Conservation (phyloP, 2,797 vertebrate genomes). For the Hydrolagus colliei region DNA sequence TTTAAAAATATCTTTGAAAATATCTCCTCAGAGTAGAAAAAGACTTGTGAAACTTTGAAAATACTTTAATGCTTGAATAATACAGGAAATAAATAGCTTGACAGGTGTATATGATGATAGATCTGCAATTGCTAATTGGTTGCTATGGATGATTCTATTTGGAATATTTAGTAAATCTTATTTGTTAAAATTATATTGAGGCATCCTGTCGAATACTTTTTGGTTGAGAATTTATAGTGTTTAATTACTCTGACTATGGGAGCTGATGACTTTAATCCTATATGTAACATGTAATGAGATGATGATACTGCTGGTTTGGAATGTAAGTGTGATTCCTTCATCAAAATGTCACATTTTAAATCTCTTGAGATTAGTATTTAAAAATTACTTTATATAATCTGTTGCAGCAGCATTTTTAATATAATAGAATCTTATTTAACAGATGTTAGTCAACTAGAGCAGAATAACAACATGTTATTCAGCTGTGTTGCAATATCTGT, state of each 20-base stretch:
- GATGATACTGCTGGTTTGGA: background rate
- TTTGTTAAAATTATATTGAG: background rate
- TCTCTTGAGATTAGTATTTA: background rate
- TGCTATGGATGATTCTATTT: background rate
- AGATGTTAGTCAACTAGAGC: slow-evolving; percentile 3
- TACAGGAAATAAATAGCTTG: background rate
- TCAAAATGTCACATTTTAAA: background rate
- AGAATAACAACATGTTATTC: background rate
- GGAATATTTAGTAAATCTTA: slow-evolving; percentile 1
- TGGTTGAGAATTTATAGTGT: too few relatives aligned
- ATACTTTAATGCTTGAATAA: background rate
- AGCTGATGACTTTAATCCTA: background rate
- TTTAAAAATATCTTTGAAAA: background rate
- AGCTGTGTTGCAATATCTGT: background rate
- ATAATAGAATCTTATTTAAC: background rate
- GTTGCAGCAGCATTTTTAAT: background rate
- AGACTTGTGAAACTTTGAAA: background rate
- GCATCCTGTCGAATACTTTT: too few relatives aligned
- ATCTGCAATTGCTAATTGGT: background rate
- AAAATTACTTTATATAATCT: background rate
- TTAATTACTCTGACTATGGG: too few relatives aligned
- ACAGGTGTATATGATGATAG: background rate
- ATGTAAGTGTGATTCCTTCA: background rate
- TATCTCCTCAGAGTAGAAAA: background rate
- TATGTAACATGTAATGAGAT: background rate